Evolutionary conservation across 2,797 vertebrate species (phyloP).

Genomic region (Amblyopsis hoosieri): DNA sequence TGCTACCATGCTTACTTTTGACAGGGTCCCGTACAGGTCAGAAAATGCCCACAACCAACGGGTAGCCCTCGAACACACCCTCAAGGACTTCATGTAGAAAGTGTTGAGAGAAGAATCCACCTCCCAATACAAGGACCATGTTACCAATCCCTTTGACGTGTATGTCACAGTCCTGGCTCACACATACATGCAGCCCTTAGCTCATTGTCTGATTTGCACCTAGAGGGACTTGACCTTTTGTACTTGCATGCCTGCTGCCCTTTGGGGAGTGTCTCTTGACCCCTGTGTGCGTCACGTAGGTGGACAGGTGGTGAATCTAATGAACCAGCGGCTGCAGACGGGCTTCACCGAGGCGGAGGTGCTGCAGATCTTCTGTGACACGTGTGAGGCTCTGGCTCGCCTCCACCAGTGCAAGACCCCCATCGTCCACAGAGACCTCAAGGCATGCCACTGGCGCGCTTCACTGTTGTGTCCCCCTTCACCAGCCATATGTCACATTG

Average conservation of each 20-base stretch:
- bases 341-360: constrained; percentile 94
- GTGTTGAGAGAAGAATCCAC: too few species aligned
- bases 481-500: background rate
- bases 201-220: background rate
- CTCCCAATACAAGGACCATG: too few species aligned
- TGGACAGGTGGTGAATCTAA: constrained; percentile 96
- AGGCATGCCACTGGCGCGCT: constrained; percentile 73
- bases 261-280: background rate
- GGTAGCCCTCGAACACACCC: too few species aligned
- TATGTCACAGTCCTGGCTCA: background rate
- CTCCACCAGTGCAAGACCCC: constrained; percentile 94
- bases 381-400: constrained; percentile 91
- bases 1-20: constrained; percentile 26
- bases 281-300: constrained; percentile 67
- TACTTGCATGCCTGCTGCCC: background rate
- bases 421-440: constrained; percentile 94
- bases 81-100: constrained; percentile 19
- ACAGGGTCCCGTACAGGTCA: constrained; percentile 14
- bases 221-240: background rate
- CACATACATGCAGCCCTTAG: background rate
- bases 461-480: background rate
- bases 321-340: constrained; percentile 95
- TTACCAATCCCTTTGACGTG: background rate
- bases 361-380: constrained; percentile 96
- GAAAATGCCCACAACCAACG: constrained; percentile 15